Conservation (phyloP, 2,113 vertebrate genomes). For the Gobio gobio region DNA sequence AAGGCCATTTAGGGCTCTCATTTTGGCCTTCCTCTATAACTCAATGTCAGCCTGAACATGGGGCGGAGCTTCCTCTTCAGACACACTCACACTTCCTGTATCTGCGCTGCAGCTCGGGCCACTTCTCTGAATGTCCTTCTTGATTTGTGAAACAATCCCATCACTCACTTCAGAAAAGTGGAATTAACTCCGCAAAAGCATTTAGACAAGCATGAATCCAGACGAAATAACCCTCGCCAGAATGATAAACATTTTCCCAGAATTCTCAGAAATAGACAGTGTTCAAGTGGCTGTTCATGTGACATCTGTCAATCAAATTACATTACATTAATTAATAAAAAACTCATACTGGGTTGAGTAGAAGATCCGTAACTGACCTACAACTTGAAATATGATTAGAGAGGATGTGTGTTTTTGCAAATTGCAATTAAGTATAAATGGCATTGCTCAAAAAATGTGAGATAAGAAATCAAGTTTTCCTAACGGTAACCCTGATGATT, state of each 20-base stretch:
- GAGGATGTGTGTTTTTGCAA: background rate
- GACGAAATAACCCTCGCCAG: background rate
- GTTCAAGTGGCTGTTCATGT: background rate
- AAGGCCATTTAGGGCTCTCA: slow-evolving; percentile 24
- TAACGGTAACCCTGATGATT: too few relatives aligned
- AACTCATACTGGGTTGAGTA: background rate
- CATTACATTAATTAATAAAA: background rate
- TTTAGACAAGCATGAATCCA: background rate
- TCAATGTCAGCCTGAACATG: background rate
- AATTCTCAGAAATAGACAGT: background rate
- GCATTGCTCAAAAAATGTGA: too few relatives aligned
- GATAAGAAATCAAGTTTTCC: too few relatives aligned
- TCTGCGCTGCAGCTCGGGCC: background rate
- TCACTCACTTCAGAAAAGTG: background rate
- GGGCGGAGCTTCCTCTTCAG: slow-evolving; percentile 4
- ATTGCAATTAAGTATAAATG: background rate
- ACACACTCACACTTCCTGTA: slow-evolving; percentile 29
- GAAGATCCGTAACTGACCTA: background rate
- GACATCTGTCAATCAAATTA: background rate
- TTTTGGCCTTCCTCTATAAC: slow-evolving; percentile 24
- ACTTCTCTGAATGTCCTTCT: slow-evolving; percentile 3
- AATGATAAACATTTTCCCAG: background rate
- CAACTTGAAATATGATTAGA: background rate
- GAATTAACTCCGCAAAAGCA: background rate
- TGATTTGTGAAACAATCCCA: background rate